Percentiles rank a stretch among this genome's conserved stretches.
Evolutionary conservation across 2,113 vertebrate species (phyloP).

Genomic region (Alligator mississippiensis): DNA sequence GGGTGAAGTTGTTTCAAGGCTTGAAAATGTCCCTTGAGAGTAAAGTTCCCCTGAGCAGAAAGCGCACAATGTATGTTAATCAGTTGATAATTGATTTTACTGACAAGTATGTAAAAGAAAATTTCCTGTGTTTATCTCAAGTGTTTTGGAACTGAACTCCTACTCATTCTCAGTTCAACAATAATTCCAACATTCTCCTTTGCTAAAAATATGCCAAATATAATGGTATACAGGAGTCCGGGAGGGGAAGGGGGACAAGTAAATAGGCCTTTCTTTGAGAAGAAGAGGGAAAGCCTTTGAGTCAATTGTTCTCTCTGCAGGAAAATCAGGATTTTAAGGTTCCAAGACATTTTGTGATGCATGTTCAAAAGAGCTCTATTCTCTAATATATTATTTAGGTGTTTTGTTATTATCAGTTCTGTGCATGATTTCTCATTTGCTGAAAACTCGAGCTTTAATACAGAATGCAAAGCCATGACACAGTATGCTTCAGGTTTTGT

Average conservation of each 20-base stretch:
- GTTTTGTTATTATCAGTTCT: conserved; percentile 14
- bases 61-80: conserved; percentile 39
- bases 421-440: not conserved
- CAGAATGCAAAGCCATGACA: conserved; percentile 4
- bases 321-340: not conserved
- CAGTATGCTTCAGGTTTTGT: not conserved
- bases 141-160: not conserved
- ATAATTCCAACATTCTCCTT: conserved; percentile 34
- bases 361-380: not conserved
- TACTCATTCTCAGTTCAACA: not conserved
- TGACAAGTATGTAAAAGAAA: conserved; percentile 39
- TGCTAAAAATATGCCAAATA: not conserved
- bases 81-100: conserved; percentile 60
- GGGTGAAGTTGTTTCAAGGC: conserved; percentile 30
- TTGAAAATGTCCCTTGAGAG: conserved; percentile 4
- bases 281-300: not conserved
- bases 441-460: conserved; percentile 18
- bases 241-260: not conserved
- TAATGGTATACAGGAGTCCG: not conserved
- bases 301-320: not conserved
- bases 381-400: conserved; percentile 15
- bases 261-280: not conserved
- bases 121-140: conserved; percentile 28
- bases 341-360: not conserved
- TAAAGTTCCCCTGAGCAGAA: conserved; percentile 40